phyloP scores from a whole-genome alignment of 2,888 invertebrate species.

The Nasonia oneida region DNA sequence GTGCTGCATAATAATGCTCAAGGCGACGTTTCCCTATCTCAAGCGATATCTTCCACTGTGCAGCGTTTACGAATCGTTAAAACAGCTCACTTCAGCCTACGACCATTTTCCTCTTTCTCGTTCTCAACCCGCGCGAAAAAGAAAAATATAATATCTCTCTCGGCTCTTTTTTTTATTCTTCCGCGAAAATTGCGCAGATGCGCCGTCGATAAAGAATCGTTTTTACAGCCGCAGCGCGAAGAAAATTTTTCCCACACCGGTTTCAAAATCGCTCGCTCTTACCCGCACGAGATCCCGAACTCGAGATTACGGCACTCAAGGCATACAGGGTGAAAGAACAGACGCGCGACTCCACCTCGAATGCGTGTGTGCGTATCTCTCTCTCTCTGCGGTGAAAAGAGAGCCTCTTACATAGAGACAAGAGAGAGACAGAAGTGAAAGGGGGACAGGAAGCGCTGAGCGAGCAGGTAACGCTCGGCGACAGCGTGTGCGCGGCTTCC shows the following conservation, averaged over 20 bases:
- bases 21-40: not conserved
- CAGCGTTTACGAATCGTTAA: not conserved
- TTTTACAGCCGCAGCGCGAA: not conserved
- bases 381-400: not conserved
- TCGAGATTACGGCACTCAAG: conserved; percentile 1
- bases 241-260: conserved; percentile 12
- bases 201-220: not conserved
- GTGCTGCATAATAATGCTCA: not conserved
- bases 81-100: not conserved
- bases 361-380: not conserved
- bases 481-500: conserved; percentile 70
- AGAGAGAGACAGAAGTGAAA: conserved; percentile 58
- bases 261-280: not conserved
- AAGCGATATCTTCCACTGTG: not conserved
- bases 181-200: not conserved
- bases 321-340: not conserved
- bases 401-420: not conserved
- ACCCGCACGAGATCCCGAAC: not conserved
- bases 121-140: not conserved
- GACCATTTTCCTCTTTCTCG: not conserved
- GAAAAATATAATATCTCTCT: not conserved
- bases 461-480: conserved; percentile 70
- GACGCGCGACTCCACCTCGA: not conserved
- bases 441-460: conserved; percentile 71
- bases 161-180: not conserved